These are phyloP conservation scores for Pangasius krempfi DNA, from an alignment of 2,797 vertebrate species.

Conservation along the genomic window DNA sequence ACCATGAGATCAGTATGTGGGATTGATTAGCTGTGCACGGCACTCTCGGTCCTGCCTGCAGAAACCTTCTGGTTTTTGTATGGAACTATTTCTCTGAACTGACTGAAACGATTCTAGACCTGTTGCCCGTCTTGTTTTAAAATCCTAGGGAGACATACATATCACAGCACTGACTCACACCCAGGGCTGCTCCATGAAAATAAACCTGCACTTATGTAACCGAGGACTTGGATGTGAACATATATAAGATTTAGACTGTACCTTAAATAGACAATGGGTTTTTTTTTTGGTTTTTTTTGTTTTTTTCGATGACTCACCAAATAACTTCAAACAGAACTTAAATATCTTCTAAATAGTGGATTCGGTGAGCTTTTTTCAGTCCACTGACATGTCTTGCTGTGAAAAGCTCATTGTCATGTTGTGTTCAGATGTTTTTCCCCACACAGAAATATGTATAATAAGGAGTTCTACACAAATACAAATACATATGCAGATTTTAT, in stretches of 20 bases:
- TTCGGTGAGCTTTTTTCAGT: not conserved
- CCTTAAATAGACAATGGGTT: not conserved
- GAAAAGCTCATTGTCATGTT: not conserved
- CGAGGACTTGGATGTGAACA: not conserved
- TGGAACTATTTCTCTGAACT: not conserved
- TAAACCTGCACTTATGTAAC: slow-evolving; percentile 45
- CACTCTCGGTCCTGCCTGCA: not conserved
- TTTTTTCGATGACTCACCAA: not conserved
- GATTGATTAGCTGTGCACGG: not conserved
- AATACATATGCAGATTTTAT: not conserved
- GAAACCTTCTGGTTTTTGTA: not conserved
- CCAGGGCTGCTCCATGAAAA: slow-evolving; percentile 23
- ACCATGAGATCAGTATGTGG: not conserved
- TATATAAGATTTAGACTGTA: not conserved
- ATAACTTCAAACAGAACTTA: not conserved
- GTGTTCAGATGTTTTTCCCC: not conserved
- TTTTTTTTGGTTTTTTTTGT: not conserved
- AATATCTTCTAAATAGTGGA: not conserved
- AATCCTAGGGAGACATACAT: not conserved
- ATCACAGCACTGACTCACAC: slow-evolving; percentile 8
- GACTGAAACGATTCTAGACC: not conserved
- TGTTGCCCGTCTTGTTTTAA: not conserved
- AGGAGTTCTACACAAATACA: not conserved
- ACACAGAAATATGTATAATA: not conserved
- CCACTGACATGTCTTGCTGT: not conserved